Percentiles rank a stretch among this genome's conserved stretches.
Conservation (phyloP, 2,888 invertebrate genomes). For the Agrotis clavis region DNA sequence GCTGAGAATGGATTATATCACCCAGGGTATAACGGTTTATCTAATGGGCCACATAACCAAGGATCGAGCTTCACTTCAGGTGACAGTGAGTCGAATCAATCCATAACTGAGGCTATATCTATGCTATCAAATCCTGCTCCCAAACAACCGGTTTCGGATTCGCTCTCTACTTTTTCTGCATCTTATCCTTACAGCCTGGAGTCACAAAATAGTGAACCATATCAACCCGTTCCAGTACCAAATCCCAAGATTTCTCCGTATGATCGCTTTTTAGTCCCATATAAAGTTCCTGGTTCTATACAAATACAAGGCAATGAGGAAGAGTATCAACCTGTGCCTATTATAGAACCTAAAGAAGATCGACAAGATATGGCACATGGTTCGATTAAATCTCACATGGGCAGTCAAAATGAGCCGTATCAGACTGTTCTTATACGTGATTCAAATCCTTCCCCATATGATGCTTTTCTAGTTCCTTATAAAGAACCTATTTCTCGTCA, state of each 20-base stretch:
- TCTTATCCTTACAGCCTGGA: constrained; percentile 21
- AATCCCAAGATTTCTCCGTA: constrained; percentile 24
- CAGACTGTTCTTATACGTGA: constrained; percentile 32
- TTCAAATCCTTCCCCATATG: constrained; percentile 1
- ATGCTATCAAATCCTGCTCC: constrained; percentile 2
- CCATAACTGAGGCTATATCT: constrained; percentile 36
- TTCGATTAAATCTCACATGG: neutral
- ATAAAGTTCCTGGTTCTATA: constrained; percentile 17
- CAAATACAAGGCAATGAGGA: constrained; percentile 2
- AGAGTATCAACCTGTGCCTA: constrained; percentile 4
- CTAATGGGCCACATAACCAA: constrained; percentile 28
- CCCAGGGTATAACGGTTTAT: neutral
- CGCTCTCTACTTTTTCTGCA: constrained; percentile 15
- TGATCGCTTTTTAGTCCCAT: constrained; percentile 37
- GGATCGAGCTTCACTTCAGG: constrained; percentile 24
- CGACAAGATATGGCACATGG: neutral
- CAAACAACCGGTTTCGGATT: neutral
- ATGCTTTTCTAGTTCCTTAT: constrained; percentile 39
- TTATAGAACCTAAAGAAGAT: constrained; percentile 5
- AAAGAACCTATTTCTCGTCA: constrained; percentile 10
- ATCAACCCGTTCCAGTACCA: constrained; percentile 31
- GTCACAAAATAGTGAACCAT: constrained; percentile 11
- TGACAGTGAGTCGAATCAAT: constrained; percentile 44
- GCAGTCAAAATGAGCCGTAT: constrained; percentile 13
- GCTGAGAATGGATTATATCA: constrained; percentile 31